Conservation (phyloP, 1,140 invertebrate genomes). For the Leptoteleia sp. region DNA sequence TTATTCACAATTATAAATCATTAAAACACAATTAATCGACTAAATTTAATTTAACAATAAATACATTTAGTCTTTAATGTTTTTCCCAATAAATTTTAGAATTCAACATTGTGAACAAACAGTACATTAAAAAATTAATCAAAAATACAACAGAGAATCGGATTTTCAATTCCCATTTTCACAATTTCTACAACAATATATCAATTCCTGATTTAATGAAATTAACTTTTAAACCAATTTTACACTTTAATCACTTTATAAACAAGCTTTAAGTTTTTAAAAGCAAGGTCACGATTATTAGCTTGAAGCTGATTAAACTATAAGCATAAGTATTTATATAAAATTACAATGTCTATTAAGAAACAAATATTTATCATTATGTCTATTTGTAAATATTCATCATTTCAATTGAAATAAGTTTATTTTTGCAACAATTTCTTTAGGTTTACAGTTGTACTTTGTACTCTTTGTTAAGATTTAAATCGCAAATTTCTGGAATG, state of each 20-base stretch:
- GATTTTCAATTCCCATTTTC: not conserved
- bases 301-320: conserved; percentile 52
- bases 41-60: too few relatives aligned
- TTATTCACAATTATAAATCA: too few relatives aligned
- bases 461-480: conserved; percentile 3
- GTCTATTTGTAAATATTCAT: conserved; percentile 49
- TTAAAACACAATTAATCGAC: too few relatives aligned
- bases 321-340: too few relatives aligned
- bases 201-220: conserved; percentile 15
- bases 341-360: conserved; percentile 19
- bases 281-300: conserved; percentile 54
- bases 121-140: too few relatives aligned
- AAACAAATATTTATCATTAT: conserved; percentile 8
- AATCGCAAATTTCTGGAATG: not conserved
- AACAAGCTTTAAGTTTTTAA: conserved; percentile 25
- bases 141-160: too few relatives aligned
- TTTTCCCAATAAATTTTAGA: too few relatives aligned
- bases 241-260: conserved; percentile 18
- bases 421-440: conserved; percentile 36
- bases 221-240: conserved; percentile 50
- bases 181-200: conserved; percentile 1
- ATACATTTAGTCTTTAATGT: too few relatives aligned
- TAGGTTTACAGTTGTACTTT: not conserved
- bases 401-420: conserved; percentile 25
- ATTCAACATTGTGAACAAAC: too few relatives aligned